phyloP scores from a whole-genome alignment of 2,113 vertebrate genomes.

The Tor tambroides region DNA sequence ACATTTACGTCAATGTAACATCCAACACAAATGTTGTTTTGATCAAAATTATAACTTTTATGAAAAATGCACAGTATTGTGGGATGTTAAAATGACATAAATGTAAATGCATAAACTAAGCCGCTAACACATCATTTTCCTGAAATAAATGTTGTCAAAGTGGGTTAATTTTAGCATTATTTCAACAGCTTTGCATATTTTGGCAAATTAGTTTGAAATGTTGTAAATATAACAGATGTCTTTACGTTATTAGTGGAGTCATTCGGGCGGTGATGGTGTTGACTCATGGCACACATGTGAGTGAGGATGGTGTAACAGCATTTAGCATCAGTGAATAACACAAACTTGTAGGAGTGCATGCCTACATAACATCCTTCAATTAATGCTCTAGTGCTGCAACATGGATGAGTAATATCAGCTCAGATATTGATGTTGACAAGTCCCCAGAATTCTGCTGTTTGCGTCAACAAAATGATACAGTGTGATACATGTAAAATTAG shows the following conservation, averaged over 20 bases:
- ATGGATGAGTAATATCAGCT: slow-evolving; percentile 31
- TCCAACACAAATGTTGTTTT: neutral
- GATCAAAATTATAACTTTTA: neutral
- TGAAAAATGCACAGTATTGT: neutral
- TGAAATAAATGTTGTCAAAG: neutral
- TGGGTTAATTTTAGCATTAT: neutral
- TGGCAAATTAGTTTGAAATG: slow-evolving; percentile 1
- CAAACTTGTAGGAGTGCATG: slow-evolving; percentile 11
- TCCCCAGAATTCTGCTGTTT: slow-evolving; percentile 15
- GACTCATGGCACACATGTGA: slow-evolving; percentile 16
- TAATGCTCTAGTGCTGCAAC: neutral
- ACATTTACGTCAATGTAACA: neutral
- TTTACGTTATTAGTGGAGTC: slow-evolving; percentile 14
- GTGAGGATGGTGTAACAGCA: slow-evolving; percentile 10
- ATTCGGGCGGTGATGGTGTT: neutral
- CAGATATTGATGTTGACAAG: slow-evolving; percentile 15
- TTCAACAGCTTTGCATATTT: neutral
- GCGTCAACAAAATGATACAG: slow-evolving; percentile 14
- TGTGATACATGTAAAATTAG: neutral
- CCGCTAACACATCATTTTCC: neutral
- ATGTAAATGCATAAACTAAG: neutral
- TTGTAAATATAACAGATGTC: slow-evolving; percentile 32
- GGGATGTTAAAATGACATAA: neutral
- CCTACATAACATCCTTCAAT: slow-evolving; percentile 17
- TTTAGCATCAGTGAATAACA: slow-evolving; percentile 8